Evolutionary conservation across 2,888 invertebrate genomes (phyloP).

Genomic region (Zygothrica quintamaculata): DNA sequence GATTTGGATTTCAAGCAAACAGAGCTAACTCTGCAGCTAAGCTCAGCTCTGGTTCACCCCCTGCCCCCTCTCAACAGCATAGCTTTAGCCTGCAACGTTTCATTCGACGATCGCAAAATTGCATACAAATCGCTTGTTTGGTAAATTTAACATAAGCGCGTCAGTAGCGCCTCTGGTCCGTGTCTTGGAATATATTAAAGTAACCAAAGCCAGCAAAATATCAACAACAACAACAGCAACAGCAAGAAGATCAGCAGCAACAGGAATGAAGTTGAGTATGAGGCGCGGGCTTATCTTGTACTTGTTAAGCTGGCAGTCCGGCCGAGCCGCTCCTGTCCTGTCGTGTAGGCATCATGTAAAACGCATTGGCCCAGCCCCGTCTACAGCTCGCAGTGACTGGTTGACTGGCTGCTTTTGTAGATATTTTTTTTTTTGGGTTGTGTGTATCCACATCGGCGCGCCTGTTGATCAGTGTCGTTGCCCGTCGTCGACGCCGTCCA

Average conservation of each 20-base stretch:
- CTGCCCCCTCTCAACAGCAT: no score
- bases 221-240: conserved; percentile 23
- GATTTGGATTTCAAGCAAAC: conserved; percentile 75
- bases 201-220: conserved; percentile 35
- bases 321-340: conserved; percentile 66
- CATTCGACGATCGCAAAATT: conserved; percentile 59
- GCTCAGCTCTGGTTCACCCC: not conserved
- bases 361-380: conserved; percentile 50
- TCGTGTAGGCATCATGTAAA: conserved; percentile 78
- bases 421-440: conserved; percentile 18
- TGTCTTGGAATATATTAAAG: conserved; percentile 74
- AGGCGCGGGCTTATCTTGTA: conserved; percentile 66
- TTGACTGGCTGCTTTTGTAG: conserved; percentile 6
- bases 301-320: conserved; percentile 57
- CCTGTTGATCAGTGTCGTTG: conserved; percentile 76
- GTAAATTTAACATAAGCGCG: conserved; percentile 80
- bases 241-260: conserved; percentile 24
- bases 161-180: conserved; percentile 76
- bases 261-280: conserved; percentile 25
- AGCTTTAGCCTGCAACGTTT: no score
- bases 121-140: conserved; percentile 83
- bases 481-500: conserved; percentile 32
- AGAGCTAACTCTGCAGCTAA: conserved; percentile 2
- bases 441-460: conserved; percentile 62
- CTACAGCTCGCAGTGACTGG: conserved; percentile 10